Conservation (phyloP, 1,140 invertebrate genomes). For the Sycophaga agraensis region DNA sequence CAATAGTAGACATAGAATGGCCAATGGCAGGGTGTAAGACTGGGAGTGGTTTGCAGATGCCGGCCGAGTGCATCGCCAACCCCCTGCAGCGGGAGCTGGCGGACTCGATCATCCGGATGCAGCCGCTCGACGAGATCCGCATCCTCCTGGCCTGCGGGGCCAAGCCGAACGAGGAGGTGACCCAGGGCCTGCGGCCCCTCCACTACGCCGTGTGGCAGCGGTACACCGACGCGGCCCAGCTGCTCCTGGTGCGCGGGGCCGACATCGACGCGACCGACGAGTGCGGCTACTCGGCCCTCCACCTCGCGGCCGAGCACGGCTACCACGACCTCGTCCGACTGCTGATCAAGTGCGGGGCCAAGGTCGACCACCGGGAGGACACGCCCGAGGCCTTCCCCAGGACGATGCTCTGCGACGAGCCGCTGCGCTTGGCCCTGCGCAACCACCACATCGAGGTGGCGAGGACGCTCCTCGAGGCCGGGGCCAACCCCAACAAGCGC, state of each 20-base stretch:
- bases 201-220: constrained; percentile 90
- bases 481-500: constrained; percentile 74
- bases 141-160: constrained; percentile 83
- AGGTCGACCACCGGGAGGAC: constrained; percentile 74
- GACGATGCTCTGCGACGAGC: constrained; percentile 79
- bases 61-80: constrained; percentile 71
- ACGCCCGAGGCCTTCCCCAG: constrained; percentile 68
- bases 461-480: constrained; percentile 67
- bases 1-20: no score
- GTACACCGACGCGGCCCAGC: constrained; percentile 76
- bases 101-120: constrained; percentile 86
- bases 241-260: constrained; percentile 75
- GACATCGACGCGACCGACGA: constrained; percentile 85
- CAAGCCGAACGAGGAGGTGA: constrained; percentile 75
- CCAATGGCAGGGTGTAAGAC: no score
- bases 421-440: constrained; percentile 77
- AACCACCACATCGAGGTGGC: constrained; percentile 82
- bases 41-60: constrained; percentile 66
- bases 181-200: constrained; percentile 81
- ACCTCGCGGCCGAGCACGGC: constrained; percentile 84
- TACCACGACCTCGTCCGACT: constrained; percentile 73
- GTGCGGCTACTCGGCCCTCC: constrained; percentile 86
- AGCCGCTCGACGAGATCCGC: constrained; percentile 81
- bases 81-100: constrained; percentile 83
- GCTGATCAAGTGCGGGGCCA: constrained; percentile 76